These are phyloP conservation scores for Eulemur rufifrons DNA, from an alignment of 2,113 vertebrate genomes.

Conservation along the genomic window DNA sequence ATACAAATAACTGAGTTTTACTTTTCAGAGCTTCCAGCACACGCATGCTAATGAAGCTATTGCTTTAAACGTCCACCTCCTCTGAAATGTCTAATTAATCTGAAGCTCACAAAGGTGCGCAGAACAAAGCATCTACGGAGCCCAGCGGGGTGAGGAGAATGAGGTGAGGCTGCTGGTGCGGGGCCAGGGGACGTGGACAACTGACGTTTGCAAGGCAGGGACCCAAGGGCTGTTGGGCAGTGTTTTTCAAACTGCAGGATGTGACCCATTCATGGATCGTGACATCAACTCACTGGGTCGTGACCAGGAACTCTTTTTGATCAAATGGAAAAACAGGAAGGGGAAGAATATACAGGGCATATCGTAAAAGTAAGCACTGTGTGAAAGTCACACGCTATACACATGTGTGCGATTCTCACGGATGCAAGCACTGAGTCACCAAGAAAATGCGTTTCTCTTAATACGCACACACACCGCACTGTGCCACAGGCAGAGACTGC, in stretches of 20 bases:
- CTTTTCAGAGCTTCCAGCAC: constrained; percentile 19
- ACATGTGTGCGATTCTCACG: background rate
- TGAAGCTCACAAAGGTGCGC: constrained; percentile 43
- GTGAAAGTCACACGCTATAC: background rate
- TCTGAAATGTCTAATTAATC: constrained; percentile 74
- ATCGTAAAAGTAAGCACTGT: background rate
- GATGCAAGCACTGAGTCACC: background rate
- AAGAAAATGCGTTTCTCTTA: background rate
- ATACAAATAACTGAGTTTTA: constrained; percentile 61
- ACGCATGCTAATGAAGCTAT: constrained; percentile 55
- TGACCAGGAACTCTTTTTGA: background rate
- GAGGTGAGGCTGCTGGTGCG: constrained; percentile 1
- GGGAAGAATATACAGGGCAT: background rate
- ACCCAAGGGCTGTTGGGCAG: background rate
- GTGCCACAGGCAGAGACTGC: background rate
- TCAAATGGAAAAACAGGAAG: background rate
- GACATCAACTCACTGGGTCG: background rate
- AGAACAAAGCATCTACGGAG: constrained; percentile 27
- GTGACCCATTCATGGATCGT: background rate
- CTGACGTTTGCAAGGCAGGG: background rate
- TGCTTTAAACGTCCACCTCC: constrained; percentile 65
- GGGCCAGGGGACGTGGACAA: background rate
- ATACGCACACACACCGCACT: background rate
- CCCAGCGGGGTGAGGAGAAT: background rate
- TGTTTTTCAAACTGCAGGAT: background rate